Conservation (phyloP, 2,113 vertebrate species). For the Ailurus styani region DNA sequence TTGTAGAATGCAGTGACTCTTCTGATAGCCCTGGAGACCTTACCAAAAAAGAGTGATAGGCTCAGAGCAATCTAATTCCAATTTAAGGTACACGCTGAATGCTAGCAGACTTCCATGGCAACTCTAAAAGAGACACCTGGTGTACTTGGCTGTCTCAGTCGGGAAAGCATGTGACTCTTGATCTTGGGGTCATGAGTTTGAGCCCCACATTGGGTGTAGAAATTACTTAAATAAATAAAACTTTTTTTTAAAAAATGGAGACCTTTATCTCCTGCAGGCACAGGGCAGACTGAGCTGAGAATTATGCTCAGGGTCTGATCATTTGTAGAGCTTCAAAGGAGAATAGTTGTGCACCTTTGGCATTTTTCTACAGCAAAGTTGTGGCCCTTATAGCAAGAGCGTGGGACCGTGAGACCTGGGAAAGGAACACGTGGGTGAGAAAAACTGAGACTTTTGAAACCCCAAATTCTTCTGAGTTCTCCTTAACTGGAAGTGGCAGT, state of each 20-base stretch:
- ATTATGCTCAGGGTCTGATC: neutral
- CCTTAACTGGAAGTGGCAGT: neutral
- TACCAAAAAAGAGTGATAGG: neutral
- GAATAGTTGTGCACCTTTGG: neutral
- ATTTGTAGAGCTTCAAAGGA: neutral
- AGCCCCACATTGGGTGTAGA: neutral
- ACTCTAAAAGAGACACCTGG: neutral
- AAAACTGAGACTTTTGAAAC: neutral
- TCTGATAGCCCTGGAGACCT: neutral
- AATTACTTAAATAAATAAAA: neutral
- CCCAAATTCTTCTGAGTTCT: neutral
- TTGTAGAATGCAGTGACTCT: neutral
- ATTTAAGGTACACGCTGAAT: neutral
- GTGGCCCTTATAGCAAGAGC: neutral
- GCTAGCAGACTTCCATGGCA: neutral
- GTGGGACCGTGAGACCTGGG: neutral
- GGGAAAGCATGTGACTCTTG: neutral
- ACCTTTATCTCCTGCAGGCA: neutral
- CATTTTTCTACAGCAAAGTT: neutral
- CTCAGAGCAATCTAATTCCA: neutral
- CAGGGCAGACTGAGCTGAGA: neutral
- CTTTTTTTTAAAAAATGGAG: neutral
- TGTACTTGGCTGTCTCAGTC: neutral
- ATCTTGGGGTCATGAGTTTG: neutral
- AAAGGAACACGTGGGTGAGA: neutral